Evolutionary conservation across 1,140 invertebrate genomes (phyloP), one percentile per base, ranked within the genome.

Genomic region (Sitodiplosis mosellana): DNA sequence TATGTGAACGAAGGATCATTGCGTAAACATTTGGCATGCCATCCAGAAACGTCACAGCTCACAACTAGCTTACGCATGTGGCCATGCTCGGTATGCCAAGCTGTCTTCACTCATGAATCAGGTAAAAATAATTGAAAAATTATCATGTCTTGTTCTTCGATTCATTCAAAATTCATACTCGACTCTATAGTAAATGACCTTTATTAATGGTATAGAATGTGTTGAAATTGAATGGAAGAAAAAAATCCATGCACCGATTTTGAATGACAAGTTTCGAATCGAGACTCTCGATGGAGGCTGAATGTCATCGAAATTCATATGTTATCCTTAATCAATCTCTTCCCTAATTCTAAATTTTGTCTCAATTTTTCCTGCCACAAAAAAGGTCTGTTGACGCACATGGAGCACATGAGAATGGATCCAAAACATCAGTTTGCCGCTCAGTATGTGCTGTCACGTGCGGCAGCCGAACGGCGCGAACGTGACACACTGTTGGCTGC

Each of bases 321-420:
- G n/a, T n/a, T n/a, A n/a, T 27, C 27, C 10, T 27, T 27, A 5
- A 34, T 37, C 18, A 22, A 47, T 14, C 42, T 53, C 37, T 38
- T 40, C 10, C 10, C 41, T 52, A 36, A 47, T 41, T 52, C 49
- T 33, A 46, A 66, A 68, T 12, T 37, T 51, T 47, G 48, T 47
- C 50, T 20, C 45, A 53, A 44, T 51, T 51, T 36, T 36, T 36
- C 48, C 54, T 59, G 62, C 33, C 67, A n/a, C n/a, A n/a, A 27
- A n/a, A 38, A 43, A 92, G 89, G 87, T 62, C 72, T 93, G 20
- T 71, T 93, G 46, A 84, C 81, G 51, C 89, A 93, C 63, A 92
- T 93, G 88, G 89, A 93, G 60, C 87, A 91, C 59, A 92, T 92
- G 89, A 76, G 88, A 57, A 92, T 91, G 87, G 88, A 93, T 67